Base-by-base conservation (phyloP, 2,888 invertebrate genomes). In the Parnassius mnemosyne region DNA sequence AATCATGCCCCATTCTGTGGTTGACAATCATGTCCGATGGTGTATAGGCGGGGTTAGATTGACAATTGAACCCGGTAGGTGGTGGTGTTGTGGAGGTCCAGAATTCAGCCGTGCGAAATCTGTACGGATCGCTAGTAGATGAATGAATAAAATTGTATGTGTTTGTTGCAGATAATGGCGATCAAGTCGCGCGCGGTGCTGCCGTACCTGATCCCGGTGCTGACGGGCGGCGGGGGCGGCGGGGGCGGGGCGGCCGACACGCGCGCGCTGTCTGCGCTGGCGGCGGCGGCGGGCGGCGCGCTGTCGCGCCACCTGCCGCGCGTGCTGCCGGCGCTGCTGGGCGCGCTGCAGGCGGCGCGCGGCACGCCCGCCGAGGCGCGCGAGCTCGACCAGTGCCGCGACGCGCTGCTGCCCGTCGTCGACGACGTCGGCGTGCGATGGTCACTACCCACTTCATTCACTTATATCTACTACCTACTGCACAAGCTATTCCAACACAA, bases 151-250 rank as follows among this genome's bases (percentile, higher is more conserved):
- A 34, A 34, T 3, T 0, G 7, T 34, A 7, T 34, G 34, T 34
- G 5, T 34, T 34, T 34, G 34, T 5, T 34, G 46, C 3, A 46
- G 87, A 97, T 99, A 50, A 98, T 99, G 97, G 95, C 97, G 12
- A 97, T 99, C 63, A 99, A 99, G 89, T 97, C 98, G 0, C 94
- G 97, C 71, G 98, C 98, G 0, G 98, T 99, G 61, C 91, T 99
- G 70, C 99, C 99, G 0, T 99, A 98, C 87, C 93, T 99, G 66
- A 96, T 99, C 66, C 99, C 99, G 3, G 96, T 98, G 89, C 90
- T 99, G 76, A 98, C 97, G 0, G 94, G 80, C 61, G 42, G 43
- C 25, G 51, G 50, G 65, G 11, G 70, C 67, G 75, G 70, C 57
- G 71, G 73, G 12, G 64, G 79, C 71, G 47, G 97, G 20, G 20